Percentiles rank a stretch among this genome's conserved stretches.
Evolutionary conservation across 2,113 vertebrate genomes (phyloP).

Genomic region (Sinocyclocheilus maitianheensis): DNA sequence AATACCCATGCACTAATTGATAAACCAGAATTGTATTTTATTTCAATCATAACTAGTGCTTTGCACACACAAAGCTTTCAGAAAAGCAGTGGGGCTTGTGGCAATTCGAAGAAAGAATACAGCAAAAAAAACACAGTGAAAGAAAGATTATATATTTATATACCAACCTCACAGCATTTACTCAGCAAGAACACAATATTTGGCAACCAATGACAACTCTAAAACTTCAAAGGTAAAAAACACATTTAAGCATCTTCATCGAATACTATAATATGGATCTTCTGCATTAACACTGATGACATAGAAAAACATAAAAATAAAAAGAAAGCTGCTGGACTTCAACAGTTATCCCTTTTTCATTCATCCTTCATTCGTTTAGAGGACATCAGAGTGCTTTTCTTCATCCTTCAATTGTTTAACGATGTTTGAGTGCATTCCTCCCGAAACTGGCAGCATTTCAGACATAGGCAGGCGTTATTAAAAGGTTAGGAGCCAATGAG

Average conservation of each 20-base stretch:
- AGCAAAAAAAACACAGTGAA: conserved; percentile 68
- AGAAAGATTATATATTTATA: conserved; percentile 58
- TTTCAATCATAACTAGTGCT: conserved; percentile 76
- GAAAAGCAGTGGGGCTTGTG: conserved; percentile 71
- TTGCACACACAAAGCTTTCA: conserved; percentile 63
- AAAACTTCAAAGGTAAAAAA: conserved; percentile 62
- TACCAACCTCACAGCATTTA: conserved; percentile 61
- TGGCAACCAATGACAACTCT: conserved; percentile 77
- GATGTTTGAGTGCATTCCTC: conserved; percentile 43
- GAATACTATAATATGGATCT: conserved; percentile 68
- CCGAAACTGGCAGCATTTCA: conserved; percentile 73
- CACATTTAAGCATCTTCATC: conserved; percentile 65
- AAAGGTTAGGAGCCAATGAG: conserved; percentile 20
- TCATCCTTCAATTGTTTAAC: conserved; percentile 54
- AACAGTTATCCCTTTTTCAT: conserved; percentile 66
- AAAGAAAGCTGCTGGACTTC: conserved; percentile 68
- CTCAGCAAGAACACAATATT: conserved; percentile 73
- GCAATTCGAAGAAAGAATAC: conserved; percentile 70
- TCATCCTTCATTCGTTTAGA: conserved; percentile 24
- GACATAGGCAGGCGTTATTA: conserved; percentile 63
- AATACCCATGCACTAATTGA: conserved; percentile 45
- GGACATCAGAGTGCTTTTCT: conserved; percentile 48
- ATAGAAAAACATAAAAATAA: conserved; percentile 65
- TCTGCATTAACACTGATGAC: conserved; percentile 73
- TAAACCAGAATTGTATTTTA: conserved; percentile 70